Percentiles rank a stretch among this genome's conserved stretches.
Evolutionary conservation across 2,888 invertebrate genomes (phyloP).

Genomic region (Aethes cnicana): DNA sequence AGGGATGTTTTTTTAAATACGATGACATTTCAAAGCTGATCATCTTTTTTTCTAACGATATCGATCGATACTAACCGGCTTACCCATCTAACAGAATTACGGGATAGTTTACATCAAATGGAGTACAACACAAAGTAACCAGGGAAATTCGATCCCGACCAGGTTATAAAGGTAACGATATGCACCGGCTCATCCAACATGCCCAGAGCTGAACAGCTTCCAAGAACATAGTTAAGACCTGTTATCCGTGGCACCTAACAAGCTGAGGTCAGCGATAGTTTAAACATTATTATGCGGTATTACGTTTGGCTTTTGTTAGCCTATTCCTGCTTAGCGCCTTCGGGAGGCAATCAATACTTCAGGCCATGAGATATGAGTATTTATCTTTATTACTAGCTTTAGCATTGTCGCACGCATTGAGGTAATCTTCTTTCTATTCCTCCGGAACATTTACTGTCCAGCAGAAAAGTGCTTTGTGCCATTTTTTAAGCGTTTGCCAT

Average conservation of each 20-base stretch:
- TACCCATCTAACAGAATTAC: not conserved
- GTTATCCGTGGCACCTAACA: conserved; percentile 26
- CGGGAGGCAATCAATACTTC: too few relatives aligned
- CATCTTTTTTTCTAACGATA: too few relatives aligned
- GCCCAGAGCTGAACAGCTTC: conserved; percentile 22
- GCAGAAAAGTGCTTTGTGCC: too few relatives aligned
- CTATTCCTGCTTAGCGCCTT: conserved; percentile 14
- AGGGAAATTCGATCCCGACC: conserved; percentile 21
- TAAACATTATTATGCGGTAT: conserved; percentile 23
- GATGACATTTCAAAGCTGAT: too few relatives aligned
- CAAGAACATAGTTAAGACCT: conserved; percentile 28
- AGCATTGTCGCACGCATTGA: too few relatives aligned
- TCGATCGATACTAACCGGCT: too few relatives aligned
- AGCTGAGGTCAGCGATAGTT: conserved; percentile 28
- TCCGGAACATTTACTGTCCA: too few relatives aligned
- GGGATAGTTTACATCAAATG: not conserved
- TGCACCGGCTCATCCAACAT: conserved; percentile 27
- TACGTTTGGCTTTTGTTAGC: conserved; percentile 24
- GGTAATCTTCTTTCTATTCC: too few relatives aligned
- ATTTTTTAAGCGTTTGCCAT: too few relatives aligned
- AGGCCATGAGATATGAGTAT: too few relatives aligned
- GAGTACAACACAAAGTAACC: not conserved
- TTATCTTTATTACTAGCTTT: too few relatives aligned
- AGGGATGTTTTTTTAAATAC: too few relatives aligned
- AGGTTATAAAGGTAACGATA: conserved; percentile 28